phyloP scores from a whole-genome alignment of 2,888 invertebrate genomes.

The Drosophila formosana region DNA sequence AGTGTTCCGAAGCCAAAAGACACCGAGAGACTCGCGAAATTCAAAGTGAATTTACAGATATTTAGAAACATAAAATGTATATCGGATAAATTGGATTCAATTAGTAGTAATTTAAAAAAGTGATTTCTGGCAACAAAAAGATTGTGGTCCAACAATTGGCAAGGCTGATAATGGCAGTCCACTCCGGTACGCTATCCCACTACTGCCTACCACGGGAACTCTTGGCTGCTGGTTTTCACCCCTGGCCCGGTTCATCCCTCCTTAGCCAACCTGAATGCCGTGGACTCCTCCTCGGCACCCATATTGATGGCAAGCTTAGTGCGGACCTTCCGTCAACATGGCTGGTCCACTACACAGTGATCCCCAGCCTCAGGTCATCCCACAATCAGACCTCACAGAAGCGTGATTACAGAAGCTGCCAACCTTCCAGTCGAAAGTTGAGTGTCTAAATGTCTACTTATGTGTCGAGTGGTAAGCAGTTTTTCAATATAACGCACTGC shows the following conservation, averaged over 20 bases:
- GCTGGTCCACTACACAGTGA: slow-evolving; percentile 86
- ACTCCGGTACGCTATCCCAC: slow-evolving; percentile 99
- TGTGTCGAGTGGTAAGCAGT: background rate
- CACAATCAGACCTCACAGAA: slow-evolving; percentile 96
- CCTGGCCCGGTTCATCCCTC: slow-evolving; percentile 99
- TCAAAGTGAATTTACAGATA: too few relatives aligned
- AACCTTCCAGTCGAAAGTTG: slow-evolving; percentile 91
- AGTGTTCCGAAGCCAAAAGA: too few relatives aligned
- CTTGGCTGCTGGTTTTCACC: slow-evolving; percentile 99
- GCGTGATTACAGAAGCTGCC: slow-evolving; percentile 99
- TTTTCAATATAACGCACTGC: slow-evolving; percentile 6
- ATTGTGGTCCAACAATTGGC: slow-evolving; percentile 91
- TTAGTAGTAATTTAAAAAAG: background rate
- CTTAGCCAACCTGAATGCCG: slow-evolving; percentile 96
- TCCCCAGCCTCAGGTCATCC: slow-evolving; percentile 97
- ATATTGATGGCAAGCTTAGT: slow-evolving; percentile 99
- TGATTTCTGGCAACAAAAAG: slow-evolving; percentile 86
- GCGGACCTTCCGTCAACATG: slow-evolving; percentile 97
- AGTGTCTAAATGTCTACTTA: background rate
- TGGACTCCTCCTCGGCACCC: slow-evolving; percentile 94
- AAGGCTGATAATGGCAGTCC: slow-evolving; percentile 94
- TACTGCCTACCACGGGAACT: slow-evolving; percentile 99
- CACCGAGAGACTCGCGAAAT: too few relatives aligned
- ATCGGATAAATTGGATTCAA: too few relatives aligned
- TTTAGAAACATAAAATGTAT: too few relatives aligned